A percentile compares a stretch with the other conserved stretches of the same genome.
These are phyloP conservation scores for Siniperca scherzeri DNA, from an alignment of 2,797 vertebrate species.

Conservation along the genomic window DNA sequence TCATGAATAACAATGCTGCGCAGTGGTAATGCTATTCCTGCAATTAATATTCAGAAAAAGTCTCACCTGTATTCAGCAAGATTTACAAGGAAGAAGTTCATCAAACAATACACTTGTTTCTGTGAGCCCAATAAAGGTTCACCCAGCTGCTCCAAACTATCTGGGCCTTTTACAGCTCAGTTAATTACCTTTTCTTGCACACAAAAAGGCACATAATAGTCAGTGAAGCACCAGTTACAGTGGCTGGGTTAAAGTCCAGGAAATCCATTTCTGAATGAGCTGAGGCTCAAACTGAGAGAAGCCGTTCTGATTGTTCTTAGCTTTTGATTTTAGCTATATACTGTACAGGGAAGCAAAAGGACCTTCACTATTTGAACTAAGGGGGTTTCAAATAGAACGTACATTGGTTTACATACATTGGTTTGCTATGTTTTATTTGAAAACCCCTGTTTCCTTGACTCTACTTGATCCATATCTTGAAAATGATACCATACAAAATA, in stretches of 20 bases:
- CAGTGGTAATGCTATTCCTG: not conserved
- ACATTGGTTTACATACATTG: not conserved
- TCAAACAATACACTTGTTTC: constrained; percentile 43
- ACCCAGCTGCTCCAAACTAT: constrained; percentile 26
- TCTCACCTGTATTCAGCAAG: constrained; percentile 11
- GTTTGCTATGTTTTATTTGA: too few species aligned
- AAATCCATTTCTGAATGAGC: constrained; percentile 30
- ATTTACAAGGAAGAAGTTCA: constrained; percentile 44
- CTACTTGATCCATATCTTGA: not conserved
- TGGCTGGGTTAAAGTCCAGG: constrained; percentile 23
- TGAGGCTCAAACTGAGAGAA: not conserved
- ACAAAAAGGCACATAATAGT: constrained; percentile 42
- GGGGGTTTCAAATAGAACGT: not conserved
- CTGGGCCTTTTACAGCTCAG: constrained; percentile 43
- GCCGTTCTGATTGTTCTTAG: constrained; percentile 3
- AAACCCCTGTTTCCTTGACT: constrained; percentile 3
- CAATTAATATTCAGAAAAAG: constrained; percentile 38
- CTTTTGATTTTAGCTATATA: not conserved
- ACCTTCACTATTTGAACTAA: not conserved
- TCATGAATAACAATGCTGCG: not conserved
- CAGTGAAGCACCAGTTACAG: constrained; percentile 19
- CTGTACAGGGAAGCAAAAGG: not conserved
- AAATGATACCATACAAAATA: not conserved
- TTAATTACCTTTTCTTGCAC: constrained; percentile 63
- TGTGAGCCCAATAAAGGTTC: constrained; percentile 37